Base-by-base conservation (phyloP, 2,113 vertebrate species). In the Lagopus muta region DNA sequence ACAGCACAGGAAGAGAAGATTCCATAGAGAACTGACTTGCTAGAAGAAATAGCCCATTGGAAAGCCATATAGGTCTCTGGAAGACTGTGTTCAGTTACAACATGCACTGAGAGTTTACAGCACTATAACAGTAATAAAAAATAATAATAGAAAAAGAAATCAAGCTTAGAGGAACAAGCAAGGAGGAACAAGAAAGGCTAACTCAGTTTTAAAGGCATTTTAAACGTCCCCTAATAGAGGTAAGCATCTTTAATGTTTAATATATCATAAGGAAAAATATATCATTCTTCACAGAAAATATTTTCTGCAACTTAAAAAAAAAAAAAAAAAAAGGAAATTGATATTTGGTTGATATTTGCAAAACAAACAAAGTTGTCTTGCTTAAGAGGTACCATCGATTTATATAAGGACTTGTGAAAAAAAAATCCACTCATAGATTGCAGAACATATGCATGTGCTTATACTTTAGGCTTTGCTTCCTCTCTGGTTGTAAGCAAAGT, bases 391-490 rank as follows among this genome's bases (percentile, higher is more conserved):
- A 62, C 6, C n/a, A 66, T 58, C 18, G 77, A 77, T 80, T 91
- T 24, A 32, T 80, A 67, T 58, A 20, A 34, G 18, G 52, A 75
- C 10, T 52, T 52, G 17, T 17, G 20, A 54, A 43, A 78, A 88
- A 77, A 82, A 38, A 62, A 24, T 43, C 13, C 24, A 38, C 76
- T 82, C 67, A 47, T 16, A 88, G 64, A 77, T 42, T 36, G 21
- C 11, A 77, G 55, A 92, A 80, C 34, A n/a, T 17, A 34, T 55
- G 34, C 9, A 24, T 67, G 36, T 79, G 66, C 75, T 92, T 79
- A 75, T 92, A 90, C n/a, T 77, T 91, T 80, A 25, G 66, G 38
- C 25, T 93, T 92, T 92, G 58, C 75, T 87, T 86, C 66, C 80
- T 82, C 34, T 77, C 71, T 62, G 52, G 17, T 82, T 85, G 17